Evolutionary conservation across 1,140 invertebrate species (phyloP).

Genomic region (Xylocopa sonorina): DNA sequence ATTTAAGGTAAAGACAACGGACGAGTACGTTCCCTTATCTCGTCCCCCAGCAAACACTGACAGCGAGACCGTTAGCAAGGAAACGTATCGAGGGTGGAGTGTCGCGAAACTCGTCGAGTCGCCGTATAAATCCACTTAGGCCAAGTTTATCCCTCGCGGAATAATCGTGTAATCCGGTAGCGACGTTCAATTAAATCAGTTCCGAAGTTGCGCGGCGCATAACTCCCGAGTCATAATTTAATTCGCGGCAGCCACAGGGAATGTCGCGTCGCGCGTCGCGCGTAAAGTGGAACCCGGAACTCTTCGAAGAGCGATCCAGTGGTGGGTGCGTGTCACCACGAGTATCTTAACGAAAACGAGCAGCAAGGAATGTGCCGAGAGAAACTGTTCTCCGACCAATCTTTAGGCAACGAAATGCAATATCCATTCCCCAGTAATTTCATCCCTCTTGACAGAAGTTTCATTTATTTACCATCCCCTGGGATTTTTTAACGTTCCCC

Average conservation of each 20-base stretch:
- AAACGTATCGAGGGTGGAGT: neutral
- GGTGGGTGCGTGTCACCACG: neutral
- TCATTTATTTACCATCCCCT: neutral
- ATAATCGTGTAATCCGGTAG: constrained; percentile 46
- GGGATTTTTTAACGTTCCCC: neutral
- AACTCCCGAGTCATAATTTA: constrained; percentile 46
- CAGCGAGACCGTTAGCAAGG: too few species aligned
- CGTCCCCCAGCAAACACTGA: neutral
- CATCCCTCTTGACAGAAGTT: neutral
- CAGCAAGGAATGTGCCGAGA: neutral
- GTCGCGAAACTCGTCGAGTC: neutral
- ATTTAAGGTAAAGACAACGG: too few species aligned
- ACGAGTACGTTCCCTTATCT: too few species aligned
- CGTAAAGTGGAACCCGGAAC: constrained; percentile 9
- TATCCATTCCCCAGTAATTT: constrained; percentile 21
- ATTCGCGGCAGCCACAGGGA: neutral
- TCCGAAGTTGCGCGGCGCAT: constrained; percentile 17
- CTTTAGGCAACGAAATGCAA: constrained; percentile 10
- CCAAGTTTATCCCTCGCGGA: constrained; percentile 44
- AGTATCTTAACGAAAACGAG: neutral
- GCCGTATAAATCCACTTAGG: constrained; percentile 23
- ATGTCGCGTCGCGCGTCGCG: neutral
- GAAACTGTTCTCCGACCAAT: constrained; percentile 24
- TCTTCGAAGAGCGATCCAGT: neutral
- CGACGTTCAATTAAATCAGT: constrained; percentile 44